Base-by-base conservation (phyloP, 2,797 vertebrate genomes). In the Sus cebifrons region DNA sequence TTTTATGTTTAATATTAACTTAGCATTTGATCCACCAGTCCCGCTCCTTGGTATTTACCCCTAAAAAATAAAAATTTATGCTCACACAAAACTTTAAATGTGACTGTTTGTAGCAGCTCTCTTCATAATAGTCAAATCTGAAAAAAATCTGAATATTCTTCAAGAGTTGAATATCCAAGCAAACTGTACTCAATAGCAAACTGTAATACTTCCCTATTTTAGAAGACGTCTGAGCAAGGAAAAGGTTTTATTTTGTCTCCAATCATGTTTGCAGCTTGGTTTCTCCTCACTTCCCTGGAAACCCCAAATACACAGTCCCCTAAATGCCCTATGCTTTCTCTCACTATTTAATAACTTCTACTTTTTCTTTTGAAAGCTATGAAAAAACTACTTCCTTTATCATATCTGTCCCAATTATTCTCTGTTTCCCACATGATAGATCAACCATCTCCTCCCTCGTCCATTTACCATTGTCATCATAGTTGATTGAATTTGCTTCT, bases 261-360 rank as follows among this genome's bases (percentile, higher is more conserved):
- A 10, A 25, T 56, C 49, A 5, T 17, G 0, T 84, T 21, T 85
- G 7, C 2, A 44, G 3, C 16, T 3, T 32, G 27, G 11, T 49
- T 89, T 87, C 67, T 86, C 44, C 58, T 65, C 14, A 29, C 0
- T 56, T 67, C 15, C 17, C 25, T 85, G 18, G 29, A 0, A 40
- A 82, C 16, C 6, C 9, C 6, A n/a, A 20, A 68, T 32, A 32
- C 2, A 3, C 6, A 58, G 2, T 40, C 58, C 21, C 8, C 25
- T 40, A 78, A 77, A 58, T 21, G 15, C 7, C 15, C 11, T 49
- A 5, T 49, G 68, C 20, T 91, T 74, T 54, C 4, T 3, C 5
- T 73, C 25, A 23, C 64, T 91, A 70, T 77, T 91, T 29, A 90
- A 23, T 65, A 29, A 82, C 10, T 40, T 88, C 60, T 58, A 5